A percentile compares a stretch with the other conserved stretches of the same genome.
Evolutionary conservation across 2,888 invertebrate genomes (phyloP).

Genomic region (Pterostichus madidus): DNA sequence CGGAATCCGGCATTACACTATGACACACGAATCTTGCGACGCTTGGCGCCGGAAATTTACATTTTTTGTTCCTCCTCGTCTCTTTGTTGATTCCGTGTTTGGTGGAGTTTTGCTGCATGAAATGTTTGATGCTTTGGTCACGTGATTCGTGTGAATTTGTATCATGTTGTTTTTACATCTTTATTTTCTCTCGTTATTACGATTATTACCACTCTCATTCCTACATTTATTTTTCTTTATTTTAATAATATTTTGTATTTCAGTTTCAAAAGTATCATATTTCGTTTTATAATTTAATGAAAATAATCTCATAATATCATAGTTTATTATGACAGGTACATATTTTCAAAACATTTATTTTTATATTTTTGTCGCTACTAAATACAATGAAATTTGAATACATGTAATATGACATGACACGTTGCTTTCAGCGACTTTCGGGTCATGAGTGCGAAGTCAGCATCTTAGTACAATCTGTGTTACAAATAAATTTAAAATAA

Average conservation of each 20-base stretch:
- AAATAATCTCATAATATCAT: no score
- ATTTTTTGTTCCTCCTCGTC: constrained; percentile 27
- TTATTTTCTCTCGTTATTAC: constrained; percentile 10
- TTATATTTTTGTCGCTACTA: no score
- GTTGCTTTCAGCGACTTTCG: no score
- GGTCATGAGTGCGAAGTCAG: no score
- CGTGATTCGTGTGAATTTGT: constrained; percentile 26
- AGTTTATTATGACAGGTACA: no score
- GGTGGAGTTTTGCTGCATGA: constrained; percentile 21
- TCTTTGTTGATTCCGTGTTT: constrained; percentile 38
- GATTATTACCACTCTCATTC: not conserved
- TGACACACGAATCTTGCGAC: constrained; percentile 40
- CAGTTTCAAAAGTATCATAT: no score
- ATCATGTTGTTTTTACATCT: not conserved
- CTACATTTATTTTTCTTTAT: not conserved
- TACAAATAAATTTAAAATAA: no score
- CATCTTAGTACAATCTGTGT: no score
- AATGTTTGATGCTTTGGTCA: constrained; percentile 15
- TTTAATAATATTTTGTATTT: not conserved
- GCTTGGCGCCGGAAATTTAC: constrained; percentile 11
- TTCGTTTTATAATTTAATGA: no score
- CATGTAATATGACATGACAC: no score
- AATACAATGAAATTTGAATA: no score
- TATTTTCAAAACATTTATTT: no score
- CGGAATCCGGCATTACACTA: constrained; percentile 44